Base-by-base conservation (phyloP, 2,888 invertebrate species). In the Dichetophora obliterata region DNA sequence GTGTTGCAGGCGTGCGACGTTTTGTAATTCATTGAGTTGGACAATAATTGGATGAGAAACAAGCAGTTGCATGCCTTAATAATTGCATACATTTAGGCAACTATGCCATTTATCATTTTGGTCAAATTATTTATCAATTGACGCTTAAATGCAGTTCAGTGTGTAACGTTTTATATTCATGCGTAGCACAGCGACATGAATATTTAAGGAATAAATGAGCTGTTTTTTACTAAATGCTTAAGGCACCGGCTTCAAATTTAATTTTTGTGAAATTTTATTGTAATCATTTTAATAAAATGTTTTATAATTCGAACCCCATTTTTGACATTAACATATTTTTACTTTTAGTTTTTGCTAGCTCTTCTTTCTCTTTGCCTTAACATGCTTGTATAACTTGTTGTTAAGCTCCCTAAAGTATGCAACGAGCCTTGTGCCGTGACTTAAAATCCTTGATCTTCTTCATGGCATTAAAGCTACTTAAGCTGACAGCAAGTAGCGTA, bases 1-100 rank as follows among this genome's bases (percentile, higher is more conserved):
- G 63, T 63, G 34, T 63, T 63, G 34, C 34, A 34, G 63, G 63
- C 63, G 63, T 34, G 8, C 31, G n/a, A 24, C 34, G 63, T 34
- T 34, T n/a, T 63, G 63, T n/a, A 63, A 34, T 63, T 63, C 34
- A 63, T 34, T 63, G 63, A 63, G 63, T 34, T 63, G 31, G n/a
- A 43, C 43, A 43, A 43, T 43, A 43, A 43, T 43, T 43, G 43
- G 11, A 43, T 43, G 43, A 63, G 27, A 27, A 63, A 63, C 63
- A 34, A 34, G 63, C 63, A 63, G 31, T 63, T 54, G 54, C 54
- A 54, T 22, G 27, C 63, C 8, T 34, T 14, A 34, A 54, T 61
- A 61, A 61, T 61, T 63, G 63, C 31, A 34, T 31, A 63, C 63
- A 63, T 63, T 63, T 63, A 27, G 63, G 63, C 63, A 34, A 63